Evolutionary conservation across 2,113 vertebrate species (phyloP), one percentile per base, ranked within the genome.

Genomic region (Piliocolobus tephrosceles): DNA sequence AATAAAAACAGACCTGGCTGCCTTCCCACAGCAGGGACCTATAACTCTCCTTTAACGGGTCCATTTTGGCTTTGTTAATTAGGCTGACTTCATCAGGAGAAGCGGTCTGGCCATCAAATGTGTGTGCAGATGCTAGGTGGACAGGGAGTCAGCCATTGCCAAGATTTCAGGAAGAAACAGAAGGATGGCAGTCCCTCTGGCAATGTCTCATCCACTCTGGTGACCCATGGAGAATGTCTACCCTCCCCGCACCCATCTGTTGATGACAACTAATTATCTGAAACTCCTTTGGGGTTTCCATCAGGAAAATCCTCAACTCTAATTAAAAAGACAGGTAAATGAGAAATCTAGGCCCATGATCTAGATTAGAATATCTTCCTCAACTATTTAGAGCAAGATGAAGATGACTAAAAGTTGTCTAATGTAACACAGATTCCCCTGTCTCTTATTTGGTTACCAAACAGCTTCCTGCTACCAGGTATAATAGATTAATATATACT

Each of bases 301-400:
- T 97, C 93, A 98, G 97, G 94, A 98, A 97, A 98, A 97, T 83
- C 68, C 83, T 91, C 94, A 98, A 93, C 95, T 97, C 91, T 85
- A 58, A 68, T 70, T 52, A 95, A 92, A 88, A 84, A 52, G 17
- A 85, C 61, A 64, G 38, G 6, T 52, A 79, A 57, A 95, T 45
- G 50, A 94, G 95, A 91, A 93, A 95, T 96, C 68, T 43, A 87
- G 81, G 96, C 85, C 85, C 92, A 87, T 88, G 84, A 97, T 94
- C 96, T 94, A 96, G 95, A 96, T 95, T 94, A 86, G 95, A 97
- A 64, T 96, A 95, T 3, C 4, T 97, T 85, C 52, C 75, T n/a
- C 3, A 82, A 38, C 11, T 84, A 94, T 86, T 89, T 70, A 82
- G 13, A 81, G 57, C 35, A 61, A 86, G 70, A 68, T 23, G 7